Evolutionary conservation across 2,888 invertebrate genomes (phyloP).

Genomic region (Plusia festucae): DNA sequence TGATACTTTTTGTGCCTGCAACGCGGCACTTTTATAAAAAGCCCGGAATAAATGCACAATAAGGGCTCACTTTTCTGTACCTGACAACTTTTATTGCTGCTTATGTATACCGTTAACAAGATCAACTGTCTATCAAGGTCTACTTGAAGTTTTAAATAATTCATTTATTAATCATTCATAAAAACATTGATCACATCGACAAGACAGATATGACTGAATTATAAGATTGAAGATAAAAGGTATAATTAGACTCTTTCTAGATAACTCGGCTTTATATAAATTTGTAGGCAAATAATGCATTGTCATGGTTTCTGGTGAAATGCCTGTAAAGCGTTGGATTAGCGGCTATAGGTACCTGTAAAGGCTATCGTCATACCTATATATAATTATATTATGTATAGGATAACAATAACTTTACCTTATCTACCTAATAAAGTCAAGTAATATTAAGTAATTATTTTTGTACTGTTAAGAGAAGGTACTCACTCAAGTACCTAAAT

Average conservation of each 20-base stretch:
- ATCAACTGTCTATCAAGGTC: too few relatives aligned
- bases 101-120: not conserved
- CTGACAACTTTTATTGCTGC: not conserved
- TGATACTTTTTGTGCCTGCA: conserved; percentile 14
- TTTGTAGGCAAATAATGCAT: not conserved
- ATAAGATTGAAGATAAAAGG: not conserved
- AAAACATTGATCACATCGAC: conserved; percentile 2
- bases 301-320: not conserved
- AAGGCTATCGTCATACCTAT: not conserved
- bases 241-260: conserved; percentile 1
- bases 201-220: not conserved
- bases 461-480: too few relatives aligned
- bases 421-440: too few relatives aligned
- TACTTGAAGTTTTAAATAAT: too few relatives aligned
- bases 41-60: not conserved
- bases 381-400: too few relatives aligned
- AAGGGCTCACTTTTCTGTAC: conserved; percentile 10
- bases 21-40: conserved; percentile 7
- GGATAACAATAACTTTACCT: too few relatives aligned
- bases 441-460: too few relatives aligned
- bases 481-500: too few relatives aligned
- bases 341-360: not conserved
- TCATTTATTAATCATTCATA: not conserved
- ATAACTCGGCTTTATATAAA: not conserved
- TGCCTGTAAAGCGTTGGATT: too few relatives aligned